These are phyloP conservation scores for Acanthisitta chloris DNA, from an alignment of 2,113 vertebrate species.

Conservation along the genomic window DNA sequence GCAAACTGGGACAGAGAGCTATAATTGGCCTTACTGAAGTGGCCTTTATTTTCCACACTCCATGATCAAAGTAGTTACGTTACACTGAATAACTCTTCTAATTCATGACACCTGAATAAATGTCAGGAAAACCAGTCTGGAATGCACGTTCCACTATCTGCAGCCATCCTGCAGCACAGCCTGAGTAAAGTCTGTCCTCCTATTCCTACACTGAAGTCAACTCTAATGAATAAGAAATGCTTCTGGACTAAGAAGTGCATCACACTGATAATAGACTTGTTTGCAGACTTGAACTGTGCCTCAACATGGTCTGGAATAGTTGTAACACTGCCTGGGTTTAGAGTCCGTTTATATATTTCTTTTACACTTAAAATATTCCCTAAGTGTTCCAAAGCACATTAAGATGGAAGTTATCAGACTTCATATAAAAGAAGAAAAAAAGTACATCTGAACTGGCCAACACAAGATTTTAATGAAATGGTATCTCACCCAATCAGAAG, in stretches of 20 bases:
- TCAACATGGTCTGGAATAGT: background rate
- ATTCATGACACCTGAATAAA: constrained; percentile 9
- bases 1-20: background rate
- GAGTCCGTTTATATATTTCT: background rate
- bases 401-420: background rate
- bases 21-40: background rate
- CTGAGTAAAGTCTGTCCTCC: background rate
- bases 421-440: background rate
- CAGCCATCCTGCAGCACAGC: background rate
- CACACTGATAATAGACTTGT: background rate
- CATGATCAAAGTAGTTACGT: background rate
- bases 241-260: background rate
- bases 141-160: background rate
- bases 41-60: constrained; percentile 3
- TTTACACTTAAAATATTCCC: background rate
- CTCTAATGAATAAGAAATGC: background rate
- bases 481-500: background rate
- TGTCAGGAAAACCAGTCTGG: background rate
- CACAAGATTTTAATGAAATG: background rate
- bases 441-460: background rate
- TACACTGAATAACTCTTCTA: background rate
- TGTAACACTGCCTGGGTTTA: background rate
- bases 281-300: background rate
- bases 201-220: background rate
- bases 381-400: background rate